These are phyloP conservation scores for Dipodomys merriami DNA, from an alignment of 2,113 vertebrate genomes.

Conservation along the genomic window DNA sequence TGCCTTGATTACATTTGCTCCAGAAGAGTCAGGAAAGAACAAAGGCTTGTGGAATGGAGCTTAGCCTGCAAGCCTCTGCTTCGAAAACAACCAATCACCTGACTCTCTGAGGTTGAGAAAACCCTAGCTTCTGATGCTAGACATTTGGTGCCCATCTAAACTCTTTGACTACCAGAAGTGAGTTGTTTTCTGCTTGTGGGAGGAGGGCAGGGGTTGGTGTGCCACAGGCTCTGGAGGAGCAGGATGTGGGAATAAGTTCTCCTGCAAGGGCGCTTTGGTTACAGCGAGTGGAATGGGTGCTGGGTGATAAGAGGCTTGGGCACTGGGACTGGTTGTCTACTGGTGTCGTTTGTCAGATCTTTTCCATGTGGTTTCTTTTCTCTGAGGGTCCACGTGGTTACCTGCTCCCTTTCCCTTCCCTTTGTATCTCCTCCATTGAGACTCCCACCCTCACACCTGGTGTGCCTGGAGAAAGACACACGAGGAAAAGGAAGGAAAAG, in stretches of 20 bases:
- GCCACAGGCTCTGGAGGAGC: neutral
- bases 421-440: neutral
- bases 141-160: neutral
- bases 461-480: neutral
- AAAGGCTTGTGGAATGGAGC: neutral
- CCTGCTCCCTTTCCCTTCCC: neutral
- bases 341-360: neutral
- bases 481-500: neutral
- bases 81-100: neutral
- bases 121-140: neutral
- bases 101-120: neutral
- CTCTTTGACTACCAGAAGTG: rapidly evolving
- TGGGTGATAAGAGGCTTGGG: neutral
- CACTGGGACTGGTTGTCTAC: neutral
- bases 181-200: neutral
- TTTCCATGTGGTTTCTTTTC: neutral
- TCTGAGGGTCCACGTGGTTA: neutral
- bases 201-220: neutral
- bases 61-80: neutral
- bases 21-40: neutral
- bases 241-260: neutral
- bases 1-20: neutral
- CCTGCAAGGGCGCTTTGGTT: neutral
- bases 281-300: neutral
- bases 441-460: too few species aligned